Percentiles rank a stretch among this genome's conserved stretches.
phyloP scores from a whole-genome alignment of 2,888 invertebrate genomes.

The Argyra leucocephala region DNA sequence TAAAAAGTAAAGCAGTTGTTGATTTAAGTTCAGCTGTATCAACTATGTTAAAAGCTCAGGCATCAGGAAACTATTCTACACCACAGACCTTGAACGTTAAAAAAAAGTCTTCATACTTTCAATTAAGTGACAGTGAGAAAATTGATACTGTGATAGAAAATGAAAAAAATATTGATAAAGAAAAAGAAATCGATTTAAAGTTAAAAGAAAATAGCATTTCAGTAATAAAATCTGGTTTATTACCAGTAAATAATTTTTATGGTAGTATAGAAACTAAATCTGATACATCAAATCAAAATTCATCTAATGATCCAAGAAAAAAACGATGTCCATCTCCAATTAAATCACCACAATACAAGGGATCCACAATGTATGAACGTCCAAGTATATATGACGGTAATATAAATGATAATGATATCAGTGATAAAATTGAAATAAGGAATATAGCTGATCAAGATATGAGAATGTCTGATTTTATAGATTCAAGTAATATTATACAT shows the following conservation, averaged over 20 bases:
- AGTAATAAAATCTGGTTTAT: background rate
- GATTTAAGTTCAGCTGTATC: slow-evolving; percentile 18
- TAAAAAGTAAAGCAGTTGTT: slow-evolving; percentile 14
- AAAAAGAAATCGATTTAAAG: background rate
- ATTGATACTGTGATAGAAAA: background rate
- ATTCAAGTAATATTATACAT: slow-evolving; percentile 25
- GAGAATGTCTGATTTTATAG: slow-evolving; percentile 27
- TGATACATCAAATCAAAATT: background rate
- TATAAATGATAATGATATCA: slow-evolving; percentile 25
- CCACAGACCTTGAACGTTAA: background rate
- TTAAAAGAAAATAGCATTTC: background rate
- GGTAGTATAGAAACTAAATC: background rate
- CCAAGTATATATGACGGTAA: slow-evolving; percentile 37
- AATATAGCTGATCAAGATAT: slow-evolving; percentile 33
- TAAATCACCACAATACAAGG: slow-evolving; percentile 29
- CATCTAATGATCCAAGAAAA: background rate
- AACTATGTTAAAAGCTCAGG: slow-evolving; percentile 12
- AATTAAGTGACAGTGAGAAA: background rate
- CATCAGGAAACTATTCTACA: background rate
- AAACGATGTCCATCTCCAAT: slow-evolving; percentile 27
- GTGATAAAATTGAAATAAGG: slow-evolving; percentile 15
- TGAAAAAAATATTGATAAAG: background rate
- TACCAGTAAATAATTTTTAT: background rate
- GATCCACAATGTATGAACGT: slow-evolving; percentile 31
- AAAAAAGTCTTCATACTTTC: background rate